A percentile compares a stretch with the other conserved stretches of the same genome.
These are phyloP conservation scores for Delichon dasypus DNA, from an alignment of 2,797 vertebrate species.

Conservation along the genomic window DNA sequence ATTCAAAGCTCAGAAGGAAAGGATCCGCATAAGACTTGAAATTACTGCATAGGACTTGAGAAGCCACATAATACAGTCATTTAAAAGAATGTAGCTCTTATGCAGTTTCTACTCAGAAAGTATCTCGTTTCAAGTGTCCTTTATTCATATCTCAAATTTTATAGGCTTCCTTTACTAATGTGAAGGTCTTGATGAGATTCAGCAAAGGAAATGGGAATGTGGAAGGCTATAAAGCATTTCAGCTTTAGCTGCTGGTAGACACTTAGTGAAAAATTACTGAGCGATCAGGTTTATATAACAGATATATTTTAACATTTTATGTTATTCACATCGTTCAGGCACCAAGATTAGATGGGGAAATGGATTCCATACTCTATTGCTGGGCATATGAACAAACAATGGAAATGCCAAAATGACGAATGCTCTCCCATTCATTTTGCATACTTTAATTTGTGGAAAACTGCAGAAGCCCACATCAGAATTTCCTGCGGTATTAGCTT, in stretches of 20 bases:
- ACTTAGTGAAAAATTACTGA: slow-evolving; percentile 48
- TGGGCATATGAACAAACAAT: slow-evolving; percentile 65
- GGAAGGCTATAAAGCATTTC: slow-evolving; percentile 33
- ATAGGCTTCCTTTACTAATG: slow-evolving; percentile 34
- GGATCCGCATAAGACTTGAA: background rate
- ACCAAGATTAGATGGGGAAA: slow-evolving; percentile 61
- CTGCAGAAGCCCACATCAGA: background rate
- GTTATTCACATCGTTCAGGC: slow-evolving; percentile 70
- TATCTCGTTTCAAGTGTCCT: slow-evolving; percentile 35
- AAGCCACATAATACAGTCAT: background rate
- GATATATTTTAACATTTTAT: slow-evolving; percentile 62
- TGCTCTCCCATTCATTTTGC: slow-evolving; percentile 61
- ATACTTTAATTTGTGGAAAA: slow-evolving; percentile 40
- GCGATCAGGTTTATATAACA: slow-evolving; percentile 33
- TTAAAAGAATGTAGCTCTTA: slow-evolving; percentile 32
- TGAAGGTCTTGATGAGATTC: slow-evolving; percentile 49
- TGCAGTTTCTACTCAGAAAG: background rate
- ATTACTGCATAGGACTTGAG: background rate
- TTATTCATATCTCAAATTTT: slow-evolving; percentile 50
- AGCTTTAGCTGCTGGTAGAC: slow-evolving; percentile 1
- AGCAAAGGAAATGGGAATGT: slow-evolving; percentile 38
- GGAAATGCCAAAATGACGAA: slow-evolving; percentile 81
- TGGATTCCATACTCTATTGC: slow-evolving; percentile 39
- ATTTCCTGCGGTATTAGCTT: slow-evolving; percentile 37
- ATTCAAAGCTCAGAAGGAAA: slow-evolving; percentile 32